Percentiles rank a stretch among this genome's conserved stretches.
phyloP scores from a whole-genome alignment of 2,113 vertebrate species.

The Hippocampus zosterae region DNA sequence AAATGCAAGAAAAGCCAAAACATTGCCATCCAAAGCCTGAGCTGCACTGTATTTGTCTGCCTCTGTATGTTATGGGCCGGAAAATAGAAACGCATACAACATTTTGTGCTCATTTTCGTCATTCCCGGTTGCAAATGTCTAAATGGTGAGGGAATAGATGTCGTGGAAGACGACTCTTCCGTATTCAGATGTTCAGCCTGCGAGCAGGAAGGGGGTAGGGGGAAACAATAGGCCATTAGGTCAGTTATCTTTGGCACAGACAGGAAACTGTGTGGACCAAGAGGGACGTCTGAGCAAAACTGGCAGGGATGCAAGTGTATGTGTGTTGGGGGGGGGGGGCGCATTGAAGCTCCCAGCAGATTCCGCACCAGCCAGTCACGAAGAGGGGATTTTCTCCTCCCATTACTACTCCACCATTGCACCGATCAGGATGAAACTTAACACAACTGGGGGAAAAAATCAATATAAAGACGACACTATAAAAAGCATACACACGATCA shows the following conservation, averaged over 20 bases:
- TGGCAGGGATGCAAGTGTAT: slow-evolving; percentile 29
- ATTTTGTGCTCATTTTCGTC: not conserved
- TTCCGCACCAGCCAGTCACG: slow-evolving; percentile 36
- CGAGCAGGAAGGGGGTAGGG: slow-evolving; percentile 23
- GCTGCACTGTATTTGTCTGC: too few relatives aligned
- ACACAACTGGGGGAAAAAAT: not conserved
- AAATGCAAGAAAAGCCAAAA: too few relatives aligned
- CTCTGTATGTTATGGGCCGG: not conserved
- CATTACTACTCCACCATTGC: not conserved
- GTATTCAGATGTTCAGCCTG: slow-evolving; percentile 49
- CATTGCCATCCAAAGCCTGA: too few relatives aligned
- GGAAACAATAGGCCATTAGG: slow-evolving; percentile 59
- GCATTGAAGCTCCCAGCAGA: slow-evolving; percentile 52
- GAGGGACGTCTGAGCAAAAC: slow-evolving; percentile 31
- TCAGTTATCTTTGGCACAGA: slow-evolving; percentile 66
- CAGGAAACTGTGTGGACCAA: slow-evolving; percentile 56
- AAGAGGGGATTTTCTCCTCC: slow-evolving; percentile 32
- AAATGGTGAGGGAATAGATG: slow-evolving; percentile 1
- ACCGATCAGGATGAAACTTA: not conserved
- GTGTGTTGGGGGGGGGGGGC: slow-evolving; percentile 18
- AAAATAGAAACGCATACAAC: not conserved
- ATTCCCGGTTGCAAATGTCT: not conserved
- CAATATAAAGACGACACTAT: slow-evolving; percentile 9
- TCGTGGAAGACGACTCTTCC: slow-evolving; percentile 36
- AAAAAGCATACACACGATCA: not conserved